Percentiles rank a stretch among this genome's conserved stretches.
Conservation (phyloP, 2,888 invertebrate genomes). For the Bellardia bayeri region DNA sequence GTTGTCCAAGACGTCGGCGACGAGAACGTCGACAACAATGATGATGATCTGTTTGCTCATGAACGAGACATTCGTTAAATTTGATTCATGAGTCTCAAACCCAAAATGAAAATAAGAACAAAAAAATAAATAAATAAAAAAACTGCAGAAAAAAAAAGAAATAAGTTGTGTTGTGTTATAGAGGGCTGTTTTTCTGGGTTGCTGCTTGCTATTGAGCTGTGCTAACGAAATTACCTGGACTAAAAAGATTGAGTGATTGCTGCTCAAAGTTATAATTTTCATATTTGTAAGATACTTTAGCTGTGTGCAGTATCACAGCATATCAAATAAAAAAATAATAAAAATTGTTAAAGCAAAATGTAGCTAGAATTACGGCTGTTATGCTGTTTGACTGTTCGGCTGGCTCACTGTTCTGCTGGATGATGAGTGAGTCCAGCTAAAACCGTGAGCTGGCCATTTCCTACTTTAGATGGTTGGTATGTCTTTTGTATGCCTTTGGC, state of each 20-base stretch:
- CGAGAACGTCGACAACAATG: slow-evolving; percentile 43
- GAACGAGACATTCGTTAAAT: slow-evolving; percentile 84
- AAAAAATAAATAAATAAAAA: no score
- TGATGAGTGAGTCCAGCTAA: slow-evolving; percentile 52
- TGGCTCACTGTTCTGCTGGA: slow-evolving; percentile 5
- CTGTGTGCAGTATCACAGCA: slow-evolving; percentile 42
- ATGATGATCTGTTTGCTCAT: slow-evolving; percentile 77
- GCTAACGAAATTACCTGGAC: slow-evolving; percentile 61
- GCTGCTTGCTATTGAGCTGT: slow-evolving; percentile 53
- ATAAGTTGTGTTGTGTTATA: slow-evolving; percentile 5
- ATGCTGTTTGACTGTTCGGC: slow-evolving; percentile 2
- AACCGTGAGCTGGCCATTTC: slow-evolving; percentile 69
- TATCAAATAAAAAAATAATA: slow-evolving; percentile 35
- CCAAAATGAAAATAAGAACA: slow-evolving; percentile 43
- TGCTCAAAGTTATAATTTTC: slow-evolving; percentile 84
- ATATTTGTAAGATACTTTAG: slow-evolving; percentile 80
- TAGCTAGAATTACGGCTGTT: not conserved
- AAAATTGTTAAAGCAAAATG: not conserved
- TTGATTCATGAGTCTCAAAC: slow-evolving; percentile 82
- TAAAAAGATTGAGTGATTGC: slow-evolving; percentile 84
- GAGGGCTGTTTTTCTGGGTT: slow-evolving; percentile 7
- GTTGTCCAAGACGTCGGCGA: slow-evolving; percentile 47
- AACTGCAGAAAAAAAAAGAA: slow-evolving; percentile 15
- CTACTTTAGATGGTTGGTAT: slow-evolving; percentile 34
- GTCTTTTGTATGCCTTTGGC: slow-evolving; percentile 60